Conservation (phyloP, 2,888 invertebrate genomes). For the Eudemis profundana region DNA sequence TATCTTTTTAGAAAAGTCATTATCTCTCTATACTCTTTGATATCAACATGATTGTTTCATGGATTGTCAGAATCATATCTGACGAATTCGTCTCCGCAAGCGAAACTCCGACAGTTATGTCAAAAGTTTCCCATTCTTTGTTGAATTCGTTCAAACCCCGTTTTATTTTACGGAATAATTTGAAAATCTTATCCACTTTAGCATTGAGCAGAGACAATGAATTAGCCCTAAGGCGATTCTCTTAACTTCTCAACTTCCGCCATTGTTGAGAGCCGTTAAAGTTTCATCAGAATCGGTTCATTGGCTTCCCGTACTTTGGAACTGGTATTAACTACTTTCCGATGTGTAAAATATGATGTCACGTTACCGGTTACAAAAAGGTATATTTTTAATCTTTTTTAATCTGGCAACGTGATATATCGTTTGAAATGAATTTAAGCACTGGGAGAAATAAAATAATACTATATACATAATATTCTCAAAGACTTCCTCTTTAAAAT, state of each 20-base stretch:
- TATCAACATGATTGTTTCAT: no score
- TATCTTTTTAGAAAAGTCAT: no score
- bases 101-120: background rate
- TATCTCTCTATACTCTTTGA: no score
- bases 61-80: background rate
- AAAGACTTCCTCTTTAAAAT: no score
- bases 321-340: slow-evolving; percentile 26
- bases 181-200: slow-evolving; percentile 44
- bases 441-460: background rate
- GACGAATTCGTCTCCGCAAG: background rate
- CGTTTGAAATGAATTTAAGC: background rate
- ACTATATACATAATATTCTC: background rate
- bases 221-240: slow-evolving; percentile 47
- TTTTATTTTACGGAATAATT: slow-evolving; percentile 43
- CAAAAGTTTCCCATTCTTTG: slow-evolving; percentile 10
- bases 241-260: slow-evolving; percentile 48
- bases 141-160: background rate
- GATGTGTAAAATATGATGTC: slow-evolving; percentile 24
- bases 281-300: slow-evolving; percentile 50
- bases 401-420: background rate
- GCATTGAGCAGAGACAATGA: slow-evolving; percentile 46
- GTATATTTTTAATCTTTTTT: no score
- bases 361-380: slow-evolving; percentile 8
- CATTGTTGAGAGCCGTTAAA: slow-evolving; percentile 46
- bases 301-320: slow-evolving; percentile 47